Base-by-base conservation (phyloP, 2,113 vertebrate species). In the Pao palembangensis region DNA sequence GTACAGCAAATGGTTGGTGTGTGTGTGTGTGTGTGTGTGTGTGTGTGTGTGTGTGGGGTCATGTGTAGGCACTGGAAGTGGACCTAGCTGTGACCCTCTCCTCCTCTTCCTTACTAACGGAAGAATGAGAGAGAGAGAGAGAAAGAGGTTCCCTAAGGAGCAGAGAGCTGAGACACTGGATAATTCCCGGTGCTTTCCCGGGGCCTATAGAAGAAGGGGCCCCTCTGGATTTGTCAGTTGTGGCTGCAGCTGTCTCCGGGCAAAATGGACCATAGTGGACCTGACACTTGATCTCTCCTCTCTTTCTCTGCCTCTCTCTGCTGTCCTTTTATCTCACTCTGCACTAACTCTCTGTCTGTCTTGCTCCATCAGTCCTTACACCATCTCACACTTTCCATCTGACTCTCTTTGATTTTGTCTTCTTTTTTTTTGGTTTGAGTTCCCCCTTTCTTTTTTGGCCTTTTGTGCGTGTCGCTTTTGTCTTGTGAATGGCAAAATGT, bases 161-260 rank as follows among this genome's bases (percentile, higher is more conserved):
- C n/a, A 20, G 78, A 71, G 86, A 86, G 81, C 74, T 65, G 83
- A 87, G 82, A 84, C 72, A 58, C 42, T 62, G 78, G 80, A 85
- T 86, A 77, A 87, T 86, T 86, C 85, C 72, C 70, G 83, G 85
- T 88, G 84, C 84, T 88, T 88, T 87, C 87, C 87, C 81, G 78
- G 75, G 82, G 81, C 85, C 82, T 84, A 84, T 82, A 82, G 86
- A 85, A 73, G 78, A 82, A 81, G 79, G 80, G 85, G 84, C 84
- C 85, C 78, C 85, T 82, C 81, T 85, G 85, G 85, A 86, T 89
- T 86, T 88, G 87, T 85, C 87, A 87, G 85, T 85, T 86, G 85
- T 82, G 82, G 85, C 85, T 87, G 87, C 85, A 87, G 87, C 85
- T 89, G 87, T 89, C 85, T 87, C 79, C 2, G 76, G 84, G 85